These are phyloP conservation scores for Phania funesta DNA, from an alignment of 2,888 invertebrate species.

Conservation along the genomic window DNA sequence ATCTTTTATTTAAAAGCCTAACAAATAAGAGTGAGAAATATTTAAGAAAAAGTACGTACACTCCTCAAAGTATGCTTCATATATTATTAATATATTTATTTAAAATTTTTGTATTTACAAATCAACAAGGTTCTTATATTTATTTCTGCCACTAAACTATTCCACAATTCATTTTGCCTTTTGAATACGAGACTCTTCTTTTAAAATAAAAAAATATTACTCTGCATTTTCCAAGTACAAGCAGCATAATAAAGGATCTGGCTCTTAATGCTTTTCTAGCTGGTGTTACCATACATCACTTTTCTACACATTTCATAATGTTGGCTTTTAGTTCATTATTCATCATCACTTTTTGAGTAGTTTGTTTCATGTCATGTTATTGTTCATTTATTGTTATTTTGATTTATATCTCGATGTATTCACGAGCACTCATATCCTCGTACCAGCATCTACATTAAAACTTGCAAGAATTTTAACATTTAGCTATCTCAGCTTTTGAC, in stretches of 20 bases:
- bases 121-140: neutral
- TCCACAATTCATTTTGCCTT: neutral
- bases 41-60: neutral
- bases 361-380: slow-evolving; percentile 48
- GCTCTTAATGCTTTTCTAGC: neutral
- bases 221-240: neutral
- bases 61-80: neutral
- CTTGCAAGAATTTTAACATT: neutral
- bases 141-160: neutral
- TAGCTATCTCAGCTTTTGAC: slow-evolving; percentile 51
- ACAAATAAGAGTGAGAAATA: neutral
- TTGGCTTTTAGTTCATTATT: slow-evolving; percentile 45
- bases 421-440: neutral
- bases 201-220: neutral
- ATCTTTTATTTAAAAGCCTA: neutral
- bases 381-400: slow-evolving; percentile 21
- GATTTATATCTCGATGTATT: neutral
- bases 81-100: neutral
- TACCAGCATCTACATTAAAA: neutral
- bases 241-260: too few relatives aligned
- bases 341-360: slow-evolving; percentile 46
- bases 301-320: neutral
- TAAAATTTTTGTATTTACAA: neutral
- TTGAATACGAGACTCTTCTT: neutral
- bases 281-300: neutral